phyloP scores from a whole-genome alignment of 2,888 invertebrate genomes.

The Eudasyphora cyanicolor region DNA sequence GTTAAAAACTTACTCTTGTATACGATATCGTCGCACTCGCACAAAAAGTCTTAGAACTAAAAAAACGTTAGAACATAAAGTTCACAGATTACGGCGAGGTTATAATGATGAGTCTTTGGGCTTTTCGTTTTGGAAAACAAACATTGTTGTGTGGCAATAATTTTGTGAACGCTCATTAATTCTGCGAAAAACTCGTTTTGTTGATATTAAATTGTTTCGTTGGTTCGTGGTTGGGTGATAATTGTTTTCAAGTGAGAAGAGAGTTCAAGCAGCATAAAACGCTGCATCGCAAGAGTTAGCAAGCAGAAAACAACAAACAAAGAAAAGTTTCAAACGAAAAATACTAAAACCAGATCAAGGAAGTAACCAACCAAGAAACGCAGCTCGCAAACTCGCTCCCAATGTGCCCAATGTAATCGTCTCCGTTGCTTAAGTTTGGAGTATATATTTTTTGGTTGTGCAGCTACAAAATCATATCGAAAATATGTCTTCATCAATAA shows the following conservation, averaged over 20 bases:
- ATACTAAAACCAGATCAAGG: slow-evolving; percentile 37
- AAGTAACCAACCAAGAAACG: slow-evolving; percentile 40
- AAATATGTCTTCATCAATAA: slow-evolving; percentile 86
- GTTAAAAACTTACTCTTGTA: too few relatives aligned
- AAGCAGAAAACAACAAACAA: not conserved
- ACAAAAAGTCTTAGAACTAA: too few relatives aligned
- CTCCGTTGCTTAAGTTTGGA: not conserved
- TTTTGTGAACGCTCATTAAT: not conserved
- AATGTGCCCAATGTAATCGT: slow-evolving; percentile 52
- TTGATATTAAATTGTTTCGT: not conserved
- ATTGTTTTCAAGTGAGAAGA: not conserved
- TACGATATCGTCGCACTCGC: too few relatives aligned
- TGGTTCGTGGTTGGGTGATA: slow-evolving; percentile 8
- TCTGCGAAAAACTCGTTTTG: slow-evolving; percentile 19
- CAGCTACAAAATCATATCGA: not conserved
- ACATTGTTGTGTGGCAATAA: not conserved
- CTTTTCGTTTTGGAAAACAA: too few relatives aligned
- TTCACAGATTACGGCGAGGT: too few relatives aligned
- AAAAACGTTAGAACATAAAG: not conserved
- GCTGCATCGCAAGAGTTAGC: not conserved
- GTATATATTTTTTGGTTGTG: not conserved
- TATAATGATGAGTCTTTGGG: too few relatives aligned
- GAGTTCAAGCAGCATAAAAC: not conserved
- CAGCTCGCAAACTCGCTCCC: too few relatives aligned
- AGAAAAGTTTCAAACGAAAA: slow-evolving; percentile 32